Evolutionary conservation across 2,113 vertebrate species (phyloP), one percentile per base, ranked within the genome.

Genomic region (Callipepla californica): DNA sequence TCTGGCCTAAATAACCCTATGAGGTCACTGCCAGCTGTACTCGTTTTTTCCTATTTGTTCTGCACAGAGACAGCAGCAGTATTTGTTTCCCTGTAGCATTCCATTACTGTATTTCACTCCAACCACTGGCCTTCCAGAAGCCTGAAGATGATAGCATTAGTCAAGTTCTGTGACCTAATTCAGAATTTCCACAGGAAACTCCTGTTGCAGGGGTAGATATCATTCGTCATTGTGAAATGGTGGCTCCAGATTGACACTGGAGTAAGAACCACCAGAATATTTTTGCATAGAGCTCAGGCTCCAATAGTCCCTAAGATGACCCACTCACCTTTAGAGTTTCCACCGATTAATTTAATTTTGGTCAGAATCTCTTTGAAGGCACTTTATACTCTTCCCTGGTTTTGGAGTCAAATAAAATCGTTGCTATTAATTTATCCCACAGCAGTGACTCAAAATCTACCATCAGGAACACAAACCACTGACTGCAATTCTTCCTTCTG

Each of bases 21-120:
- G 95, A 88, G 83, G 92, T 94, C 95, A 93, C 86, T 92, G 85
- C 83, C 95, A 95, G 92, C 92, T 94, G 90, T 26, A 86, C 80
- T 93, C 80, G 83, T 79, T 95, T 95, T 94, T 88, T 38, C 76
- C 82, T 55, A 82, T 92, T 94, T 91, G 58, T 58, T 90, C 92
- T 94, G 88, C 87, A 42, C 0, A 7, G 62, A 91, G 57, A 28
- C 79, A 74, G 88, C 85, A 75, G 83, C 87, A 90, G 84, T 61
- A 13, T 89, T 93, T 91, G 75, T 85, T 85, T 80, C 87, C 72
- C 85, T 80, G 72, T 42, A 44, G 36, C 72, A 65, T 92, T 92
- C 91, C 91, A 40, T 47, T 90, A 4, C 28, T 44, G 28, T 44
- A 40, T 63, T 83, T 92, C 91, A 91, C 68, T 57, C 63, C 5